These are phyloP conservation scores for Mayetiola destructor DNA, from an alignment of 2,888 invertebrate species.

Conservation along the genomic window DNA sequence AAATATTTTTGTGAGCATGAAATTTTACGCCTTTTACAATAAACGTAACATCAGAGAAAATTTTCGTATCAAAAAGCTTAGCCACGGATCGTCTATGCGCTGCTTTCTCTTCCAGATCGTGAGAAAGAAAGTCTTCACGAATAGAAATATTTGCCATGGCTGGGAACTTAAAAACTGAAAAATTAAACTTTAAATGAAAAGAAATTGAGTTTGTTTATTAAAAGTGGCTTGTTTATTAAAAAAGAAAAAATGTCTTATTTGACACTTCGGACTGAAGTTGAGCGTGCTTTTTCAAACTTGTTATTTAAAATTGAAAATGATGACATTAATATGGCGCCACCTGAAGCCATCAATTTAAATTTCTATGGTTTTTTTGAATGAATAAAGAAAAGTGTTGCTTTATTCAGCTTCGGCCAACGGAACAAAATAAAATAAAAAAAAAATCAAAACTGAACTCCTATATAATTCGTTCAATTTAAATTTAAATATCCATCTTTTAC, in stretches of 20 bases:
- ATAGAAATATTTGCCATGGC: neutral
- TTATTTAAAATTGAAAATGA: conserved; percentile 1
- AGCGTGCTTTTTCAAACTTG: neutral
- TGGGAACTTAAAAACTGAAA: neutral
- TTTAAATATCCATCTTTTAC: neutral
- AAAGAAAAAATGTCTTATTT: neutral
- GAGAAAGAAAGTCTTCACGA: neutral
- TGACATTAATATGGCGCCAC: conserved; percentile 1
- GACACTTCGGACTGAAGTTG: conserved; percentile 1
- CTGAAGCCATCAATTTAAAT: conserved; percentile 1
- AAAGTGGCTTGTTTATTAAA: neutral
- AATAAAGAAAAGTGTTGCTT: neutral
- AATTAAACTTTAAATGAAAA: neutral
- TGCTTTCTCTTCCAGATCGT: neutral
- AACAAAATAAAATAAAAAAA: neutral
- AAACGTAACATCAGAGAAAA: neutral
- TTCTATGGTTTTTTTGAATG: neutral
- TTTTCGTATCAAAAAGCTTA: conserved; percentile 1
- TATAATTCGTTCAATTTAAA: neutral
- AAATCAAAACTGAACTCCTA: neutral
- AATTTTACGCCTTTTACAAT: neutral
- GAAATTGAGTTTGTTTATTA: neutral
- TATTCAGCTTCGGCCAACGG: neutral
- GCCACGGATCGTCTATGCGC: neutral
- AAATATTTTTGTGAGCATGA: neutral